phyloP scores from a whole-genome alignment of 1,140 invertebrate species.

The Drosophila melanica region DNA sequence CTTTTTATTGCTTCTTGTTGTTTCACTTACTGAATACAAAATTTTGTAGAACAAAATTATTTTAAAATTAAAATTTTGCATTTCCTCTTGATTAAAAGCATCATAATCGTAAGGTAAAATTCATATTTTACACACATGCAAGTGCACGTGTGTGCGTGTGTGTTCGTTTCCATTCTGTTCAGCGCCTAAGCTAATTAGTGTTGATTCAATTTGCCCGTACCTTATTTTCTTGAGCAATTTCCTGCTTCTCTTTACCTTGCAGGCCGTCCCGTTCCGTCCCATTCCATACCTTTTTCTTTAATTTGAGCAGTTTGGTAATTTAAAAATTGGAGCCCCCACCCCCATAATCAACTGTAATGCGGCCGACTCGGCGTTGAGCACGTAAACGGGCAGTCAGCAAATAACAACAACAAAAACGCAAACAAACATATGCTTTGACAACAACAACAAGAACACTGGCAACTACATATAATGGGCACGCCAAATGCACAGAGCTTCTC shows the following conservation, averaged over 20 bases:
- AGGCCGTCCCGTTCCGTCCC: slow-evolving; percentile 9
- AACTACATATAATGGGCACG: slow-evolving; percentile 42
- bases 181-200: slow-evolving; percentile 37
- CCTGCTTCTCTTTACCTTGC: slow-evolving; percentile 51
- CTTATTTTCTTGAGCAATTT: slow-evolving; percentile 54
- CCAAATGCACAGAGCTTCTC: slow-evolving; percentile 48
- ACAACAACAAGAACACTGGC: slow-evolving; percentile 29
- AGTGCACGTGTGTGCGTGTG: background rate
- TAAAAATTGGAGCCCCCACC: slow-evolving; percentile 61
- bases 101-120: background rate
- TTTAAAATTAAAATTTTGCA: too few relatives aligned
- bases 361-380: slow-evolving; percentile 71
- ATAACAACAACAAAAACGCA: slow-evolving; percentile 37
- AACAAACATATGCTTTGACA: slow-evolving; percentile 65
- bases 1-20: too few relatives aligned
- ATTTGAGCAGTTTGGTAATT: slow-evolving; percentile 79
- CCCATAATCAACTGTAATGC: slow-evolving; percentile 77
- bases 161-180: slow-evolving; percentile 7
- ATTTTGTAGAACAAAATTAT: too few relatives aligned
- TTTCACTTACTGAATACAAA: too few relatives aligned
- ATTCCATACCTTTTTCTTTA: slow-evolving; percentile 59
- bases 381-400: slow-evolving; percentile 59
- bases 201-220: slow-evolving; percentile 44
- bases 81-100: too few relatives aligned
- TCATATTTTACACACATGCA: background rate